Evolutionary conservation across 2,113 vertebrate genomes (phyloP).

Genomic region (Oryzias celebensis): DNA sequence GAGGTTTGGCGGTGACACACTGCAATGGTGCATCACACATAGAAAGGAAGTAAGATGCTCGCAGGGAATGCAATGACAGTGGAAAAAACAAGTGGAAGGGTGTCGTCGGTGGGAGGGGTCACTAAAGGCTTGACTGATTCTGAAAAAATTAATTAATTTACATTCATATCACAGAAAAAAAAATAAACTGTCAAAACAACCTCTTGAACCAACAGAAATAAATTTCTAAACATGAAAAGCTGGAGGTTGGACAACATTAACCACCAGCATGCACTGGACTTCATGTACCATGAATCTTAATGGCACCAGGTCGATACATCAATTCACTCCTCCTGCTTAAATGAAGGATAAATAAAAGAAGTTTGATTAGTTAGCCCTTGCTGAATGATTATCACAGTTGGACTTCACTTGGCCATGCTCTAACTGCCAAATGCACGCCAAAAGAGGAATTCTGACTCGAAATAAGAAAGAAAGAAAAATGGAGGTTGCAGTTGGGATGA

Average conservation of each 20-base stretch:
- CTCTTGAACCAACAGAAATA: constrained; percentile 1
- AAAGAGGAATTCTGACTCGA: neutral
- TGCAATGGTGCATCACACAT: constrained; percentile 32
- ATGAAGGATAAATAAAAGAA: too few relatives aligned
- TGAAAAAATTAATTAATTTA: constrained; percentile 2
- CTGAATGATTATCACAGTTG: too few relatives aligned
- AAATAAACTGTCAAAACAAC: constrained; percentile 19
- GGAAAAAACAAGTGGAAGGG: neutral
- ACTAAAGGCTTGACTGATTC: neutral
- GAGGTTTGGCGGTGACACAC: constrained; percentile 36
- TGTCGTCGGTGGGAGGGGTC: neutral
- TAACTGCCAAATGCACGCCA: too few relatives aligned
- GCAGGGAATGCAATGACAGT: neutral
- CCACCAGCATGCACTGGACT: too few relatives aligned
- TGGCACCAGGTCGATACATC: too few relatives aligned
- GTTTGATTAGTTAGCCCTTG: too few relatives aligned
- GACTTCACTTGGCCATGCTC: too few relatives aligned
- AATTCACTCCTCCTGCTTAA: too few relatives aligned
- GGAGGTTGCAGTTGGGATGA: neutral
- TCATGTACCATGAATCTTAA: too few relatives aligned
- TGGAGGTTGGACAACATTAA: too few relatives aligned
- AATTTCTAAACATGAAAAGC: too few relatives aligned
- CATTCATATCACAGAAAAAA: constrained; percentile 16
- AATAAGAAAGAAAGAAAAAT: too few relatives aligned
- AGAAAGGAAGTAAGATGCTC: neutral